Evolutionary conservation across 2,797 vertebrate species (phyloP), one percentile per base, ranked within the genome.

Genomic region (Anableps anableps): DNA sequence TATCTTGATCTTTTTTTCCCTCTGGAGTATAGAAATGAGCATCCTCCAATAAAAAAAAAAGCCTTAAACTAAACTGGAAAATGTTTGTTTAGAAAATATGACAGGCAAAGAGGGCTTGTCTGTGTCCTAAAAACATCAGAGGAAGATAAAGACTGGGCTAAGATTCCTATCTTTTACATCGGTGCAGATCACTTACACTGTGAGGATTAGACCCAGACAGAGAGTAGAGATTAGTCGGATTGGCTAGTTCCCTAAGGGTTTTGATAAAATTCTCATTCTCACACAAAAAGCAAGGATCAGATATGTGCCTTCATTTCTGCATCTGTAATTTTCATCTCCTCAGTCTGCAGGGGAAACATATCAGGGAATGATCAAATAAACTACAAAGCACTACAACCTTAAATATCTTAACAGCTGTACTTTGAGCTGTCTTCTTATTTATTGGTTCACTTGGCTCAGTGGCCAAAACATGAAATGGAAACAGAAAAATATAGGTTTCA

Each of bases 141-240:
- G 45, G 11, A 77, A 78, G 84, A 85, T 84, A 81, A 86, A 81
- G 79, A 78, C 71, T 0, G 36, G 73, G 76, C 55, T 66, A 80
- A 79, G 84, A 89, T 76, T 85, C 74, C 0, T 88, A 89, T 91
- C 89, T 77, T 38, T 77, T 73, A 74, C 75, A 91, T 92, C 81
- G 11, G 76, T 45, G 84, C 0, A 34, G 80, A 90, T 91, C 84
- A 76, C 79, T 89, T 90, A 75, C 80, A 83, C 70, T 7, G 70
- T 64, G 83, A 83, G 82, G 84, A 91, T 92, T 62, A 90, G 79
- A 79, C 83, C 34, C 43, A 88, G 84, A 82, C 66, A 16, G 64
- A 55, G 66, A 78, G 84, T 72, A 75, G 80, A 90, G 87, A 93
- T 91, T 88, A 93, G 70, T 84, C 7, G 80, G 80, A 86, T 87